These are phyloP conservation scores for Malacoraja senta DNA, from an alignment of 2,797 vertebrate genomes.

Conservation along the genomic window DNA sequence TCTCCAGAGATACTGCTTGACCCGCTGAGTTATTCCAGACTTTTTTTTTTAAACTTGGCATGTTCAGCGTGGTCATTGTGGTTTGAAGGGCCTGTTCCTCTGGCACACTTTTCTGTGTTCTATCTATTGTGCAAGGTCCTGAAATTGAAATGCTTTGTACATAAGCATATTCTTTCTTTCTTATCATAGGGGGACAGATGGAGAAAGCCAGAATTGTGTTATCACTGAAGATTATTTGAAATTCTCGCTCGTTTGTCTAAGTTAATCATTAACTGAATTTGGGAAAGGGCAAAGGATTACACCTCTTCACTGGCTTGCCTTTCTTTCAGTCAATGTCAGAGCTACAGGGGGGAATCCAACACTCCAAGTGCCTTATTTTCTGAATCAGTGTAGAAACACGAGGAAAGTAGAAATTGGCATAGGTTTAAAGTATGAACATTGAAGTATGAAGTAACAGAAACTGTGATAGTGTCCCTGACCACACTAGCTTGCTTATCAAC, in stretches of 20 bases:
- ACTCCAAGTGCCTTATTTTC: background rate
- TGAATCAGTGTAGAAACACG: background rate
- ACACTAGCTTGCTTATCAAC: background rate
- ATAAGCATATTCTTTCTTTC: background rate
- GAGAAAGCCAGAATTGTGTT: background rate
- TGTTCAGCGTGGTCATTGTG: too few species aligned
- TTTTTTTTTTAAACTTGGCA: too few species aligned
- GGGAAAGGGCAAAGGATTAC: background rate
- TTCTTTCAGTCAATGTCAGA: background rate
- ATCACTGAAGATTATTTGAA: background rate
- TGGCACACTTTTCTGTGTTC: too few species aligned
- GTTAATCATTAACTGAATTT: background rate
- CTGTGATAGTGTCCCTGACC: background rate
- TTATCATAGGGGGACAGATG: background rate
- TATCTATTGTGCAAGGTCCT: too few species aligned
- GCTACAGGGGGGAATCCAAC: background rate
- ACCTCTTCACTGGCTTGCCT: background rate
- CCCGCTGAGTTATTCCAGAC: too few species aligned
- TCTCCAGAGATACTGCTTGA: too few species aligned
- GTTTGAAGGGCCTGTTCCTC: too few species aligned
- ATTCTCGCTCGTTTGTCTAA: background rate
- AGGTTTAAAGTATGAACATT: background rate
- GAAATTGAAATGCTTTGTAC: background rate
- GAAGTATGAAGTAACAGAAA: background rate
- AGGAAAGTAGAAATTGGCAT: background rate